Conservation (phyloP, 2,888 invertebrate genomes). For the Napeogenes inachia region DNA sequence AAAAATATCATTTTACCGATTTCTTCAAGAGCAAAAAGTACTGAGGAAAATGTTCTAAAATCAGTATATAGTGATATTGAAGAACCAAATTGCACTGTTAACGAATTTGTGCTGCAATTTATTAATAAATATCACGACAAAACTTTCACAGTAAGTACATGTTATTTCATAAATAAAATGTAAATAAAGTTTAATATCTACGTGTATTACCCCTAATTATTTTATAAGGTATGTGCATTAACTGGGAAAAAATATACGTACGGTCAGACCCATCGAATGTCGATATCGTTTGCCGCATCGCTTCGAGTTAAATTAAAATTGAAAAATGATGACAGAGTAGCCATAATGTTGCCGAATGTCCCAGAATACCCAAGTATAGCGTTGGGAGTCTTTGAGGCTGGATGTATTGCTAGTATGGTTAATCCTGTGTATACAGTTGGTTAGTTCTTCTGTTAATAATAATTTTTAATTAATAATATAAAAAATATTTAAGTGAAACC, state of each 20-base stretch:
- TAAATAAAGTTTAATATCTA: too few species aligned
- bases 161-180: too few species aligned
- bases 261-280: constrained; percentile 79
- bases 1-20: too few species aligned
- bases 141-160: too few species aligned
- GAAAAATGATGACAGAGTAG: constrained; percentile 81
- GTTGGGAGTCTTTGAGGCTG: constrained; percentile 82
- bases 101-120: too few species aligned
- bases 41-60: too few species aligned
- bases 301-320: constrained; percentile 81
- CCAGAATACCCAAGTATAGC: constrained; percentile 84
- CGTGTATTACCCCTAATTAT: too few species aligned
- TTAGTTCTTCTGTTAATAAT: constrained; percentile 36
- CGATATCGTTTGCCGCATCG: constrained; percentile 79
- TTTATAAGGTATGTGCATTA: constrained; percentile 82
- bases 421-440: constrained; percentile 79
- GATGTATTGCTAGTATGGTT: constrained; percentile 81
- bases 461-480: not conserved
- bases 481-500: too few species aligned
- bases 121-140: too few species aligned
- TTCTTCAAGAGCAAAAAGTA: too few species aligned
- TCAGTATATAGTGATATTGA: too few species aligned
- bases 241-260: constrained; percentile 85
- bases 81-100: too few species aligned
- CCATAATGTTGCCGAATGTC: constrained; percentile 84